phyloP scores from a whole-genome alignment of 2,888 invertebrate genomes.

The Gibbula magus region DNA sequence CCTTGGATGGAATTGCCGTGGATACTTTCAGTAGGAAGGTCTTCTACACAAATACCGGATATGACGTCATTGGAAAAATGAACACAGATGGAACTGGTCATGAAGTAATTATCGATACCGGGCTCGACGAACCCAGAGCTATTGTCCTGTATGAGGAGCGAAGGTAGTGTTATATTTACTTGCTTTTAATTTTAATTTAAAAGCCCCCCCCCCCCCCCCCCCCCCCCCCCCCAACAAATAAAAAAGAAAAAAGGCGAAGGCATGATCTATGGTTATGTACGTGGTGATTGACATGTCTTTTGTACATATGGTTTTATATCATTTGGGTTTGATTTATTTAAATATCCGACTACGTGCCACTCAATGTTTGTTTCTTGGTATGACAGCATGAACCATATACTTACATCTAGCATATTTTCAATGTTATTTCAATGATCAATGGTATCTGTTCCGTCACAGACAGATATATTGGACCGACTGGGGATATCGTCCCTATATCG shows the following conservation, averaged over 20 bases:
- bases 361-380: too few relatives aligned
- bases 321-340: too few relatives aligned
- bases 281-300: too few relatives aligned
- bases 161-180: neutral
- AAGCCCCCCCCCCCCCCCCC: too few relatives aligned
- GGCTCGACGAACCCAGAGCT: constrained; percentile 61
- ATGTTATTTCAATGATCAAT: too few relatives aligned
- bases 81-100: constrained; percentile 51
- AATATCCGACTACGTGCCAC: too few relatives aligned
- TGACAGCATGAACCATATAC: too few relatives aligned
- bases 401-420: too few relatives aligned
- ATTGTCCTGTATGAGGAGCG: constrained; percentile 40
- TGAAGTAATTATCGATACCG: constrained; percentile 50
- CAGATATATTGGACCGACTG: constrained; percentile 26
- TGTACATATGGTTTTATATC: too few relatives aligned
- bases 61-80: constrained; percentile 56
- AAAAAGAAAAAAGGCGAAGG: too few relatives aligned
- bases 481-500: neutral
- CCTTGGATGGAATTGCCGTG: constrained; percentile 63
- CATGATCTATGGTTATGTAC: too few relatives aligned
- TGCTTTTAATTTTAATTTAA: neutral
- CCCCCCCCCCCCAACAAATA: too few relatives aligned
- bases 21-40: constrained; percentile 60
- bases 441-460: neutral
- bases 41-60: constrained; percentile 67